Percentiles rank a stretch among this genome's conserved stretches.
Conservation (phyloP, 1,140 invertebrate species). For the Oryzaephilus surinamensis region DNA sequence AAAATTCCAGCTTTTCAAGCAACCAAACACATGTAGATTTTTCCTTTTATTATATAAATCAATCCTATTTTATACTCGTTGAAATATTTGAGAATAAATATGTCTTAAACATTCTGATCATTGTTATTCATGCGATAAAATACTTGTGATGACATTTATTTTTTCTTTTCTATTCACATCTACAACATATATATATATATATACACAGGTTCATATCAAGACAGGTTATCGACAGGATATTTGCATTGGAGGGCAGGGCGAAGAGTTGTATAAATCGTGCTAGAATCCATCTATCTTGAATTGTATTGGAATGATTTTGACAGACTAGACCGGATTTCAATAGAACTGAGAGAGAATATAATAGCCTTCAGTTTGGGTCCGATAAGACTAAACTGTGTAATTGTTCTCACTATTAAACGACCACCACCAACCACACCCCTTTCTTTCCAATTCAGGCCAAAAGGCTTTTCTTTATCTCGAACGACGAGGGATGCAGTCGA, state of each 20-base stretch:
- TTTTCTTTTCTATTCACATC: too few relatives aligned
- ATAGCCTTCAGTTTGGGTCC: constrained; percentile 13
- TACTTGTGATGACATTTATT: too few relatives aligned
- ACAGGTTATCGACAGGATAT: constrained; percentile 20
- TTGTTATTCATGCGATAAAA: too few relatives aligned
- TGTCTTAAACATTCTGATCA: too few relatives aligned
- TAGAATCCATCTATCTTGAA: constrained; percentile 24
- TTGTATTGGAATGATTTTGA: constrained; percentile 26
- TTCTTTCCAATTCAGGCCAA: constrained; percentile 7
- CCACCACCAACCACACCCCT: constrained; percentile 11
- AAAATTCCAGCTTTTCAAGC: too few relatives aligned
- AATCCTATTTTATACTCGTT: too few relatives aligned
- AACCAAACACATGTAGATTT: too few relatives aligned
- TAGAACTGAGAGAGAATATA: constrained; percentile 21
- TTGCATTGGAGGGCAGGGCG: constrained; percentile 22
- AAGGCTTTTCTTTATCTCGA: background rate
- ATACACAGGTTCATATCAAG: too few relatives aligned
- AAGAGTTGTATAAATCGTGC: constrained; percentile 9
- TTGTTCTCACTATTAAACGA: constrained; percentile 16
- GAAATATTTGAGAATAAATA: too few relatives aligned
- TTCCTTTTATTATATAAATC: too few relatives aligned
- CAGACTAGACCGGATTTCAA: constrained; percentile 20
- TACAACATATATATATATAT: too few relatives aligned
- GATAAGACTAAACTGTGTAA: constrained; percentile 24
- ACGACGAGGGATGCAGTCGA: background rate